Evolutionary conservation across 2,113 vertebrate species (phyloP).

Genomic region (Ardeotis arabs): DNA sequence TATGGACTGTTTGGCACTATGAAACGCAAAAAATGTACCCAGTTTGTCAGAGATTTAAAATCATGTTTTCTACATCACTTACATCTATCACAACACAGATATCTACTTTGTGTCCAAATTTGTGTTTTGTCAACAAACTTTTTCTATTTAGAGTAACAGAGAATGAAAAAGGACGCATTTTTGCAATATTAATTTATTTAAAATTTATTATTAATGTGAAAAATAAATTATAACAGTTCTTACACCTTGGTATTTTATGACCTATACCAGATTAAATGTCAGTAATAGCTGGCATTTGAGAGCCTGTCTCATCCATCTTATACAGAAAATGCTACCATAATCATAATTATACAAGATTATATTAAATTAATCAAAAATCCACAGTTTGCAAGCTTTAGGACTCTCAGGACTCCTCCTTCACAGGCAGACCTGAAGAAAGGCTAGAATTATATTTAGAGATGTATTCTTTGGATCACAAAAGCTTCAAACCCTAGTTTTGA

Average conservation of each 20-base stretch:
- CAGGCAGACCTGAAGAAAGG: neutral
- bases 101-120: neutral
- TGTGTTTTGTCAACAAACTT: neutral
- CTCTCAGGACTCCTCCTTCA: neutral
- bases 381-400: neutral
- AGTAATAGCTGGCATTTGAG: constrained; percentile 68
- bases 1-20: rapidly evolving
- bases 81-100: neutral
- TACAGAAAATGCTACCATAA: constrained; percentile 64
- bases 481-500: neutral
- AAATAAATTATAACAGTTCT: constrained; percentile 59
- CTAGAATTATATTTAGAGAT: neutral
- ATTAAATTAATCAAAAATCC: constrained; percentile 52
- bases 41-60: neutral
- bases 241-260: constrained; percentile 67
- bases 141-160: neutral
- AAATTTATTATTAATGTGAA: constrained; percentile 52
- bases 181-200: constrained; percentile 36
- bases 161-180: neutral
- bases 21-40: neutral
- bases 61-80: neutral
- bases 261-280: constrained; percentile 71
- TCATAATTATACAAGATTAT: constrained; percentile 64
- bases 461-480: neutral
- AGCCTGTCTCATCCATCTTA: constrained; percentile 48